Evolutionary conservation across 2,797 vertebrate genomes (phyloP), one percentile per base, ranked within the genome.

Genomic region (Lacerta viridis): DNA sequence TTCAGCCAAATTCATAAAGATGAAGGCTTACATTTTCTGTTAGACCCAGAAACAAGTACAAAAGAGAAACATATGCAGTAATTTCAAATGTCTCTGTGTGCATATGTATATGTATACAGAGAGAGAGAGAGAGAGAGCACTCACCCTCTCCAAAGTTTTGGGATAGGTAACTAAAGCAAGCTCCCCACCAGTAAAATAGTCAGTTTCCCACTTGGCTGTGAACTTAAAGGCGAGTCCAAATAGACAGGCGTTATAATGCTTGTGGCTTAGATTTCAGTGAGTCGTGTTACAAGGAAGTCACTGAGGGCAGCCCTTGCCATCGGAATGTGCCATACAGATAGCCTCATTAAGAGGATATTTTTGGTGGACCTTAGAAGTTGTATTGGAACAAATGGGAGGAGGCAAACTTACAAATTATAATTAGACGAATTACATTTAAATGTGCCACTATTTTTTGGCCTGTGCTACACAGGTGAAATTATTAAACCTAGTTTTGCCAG

Each of bases 41-140:
- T 83, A 79, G 88, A 88, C 89, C 86, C n/a, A 85, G 8, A 77
- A 88, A 88, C 81, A 41, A 83, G 8, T 20, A 85, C 18, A 50
- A 68, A 50, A 81, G 4, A 29, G 27, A 87, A 74, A 74, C 59
- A 2, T 9, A 59, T n/a, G 43, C 13, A 50, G 46, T 36, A 68
- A 39, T 69, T 68, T 36, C 15, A 78, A 1, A 69, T 20, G 11
- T 87, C 11, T 18, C 3, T 27, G 23, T 29, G 3, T 27, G 10
- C 29, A 71, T 27, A 55, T 55, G 50, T 55, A 55, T 55, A 55
- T 15, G 50, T n/a, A 29, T 9, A 69, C 8, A 25, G 23, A 69
- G 25, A 69, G 29, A n/a, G 33, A 33, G 33, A 33, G 9, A 71
- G 66, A 10, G 3, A 25, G 25, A 69, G 68, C 69, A 23, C 20